Evolutionary conservation across 2,113 vertebrate species (phyloP).

Genomic region (western clawed frog (Xenopus tropicalis)): DNA sequence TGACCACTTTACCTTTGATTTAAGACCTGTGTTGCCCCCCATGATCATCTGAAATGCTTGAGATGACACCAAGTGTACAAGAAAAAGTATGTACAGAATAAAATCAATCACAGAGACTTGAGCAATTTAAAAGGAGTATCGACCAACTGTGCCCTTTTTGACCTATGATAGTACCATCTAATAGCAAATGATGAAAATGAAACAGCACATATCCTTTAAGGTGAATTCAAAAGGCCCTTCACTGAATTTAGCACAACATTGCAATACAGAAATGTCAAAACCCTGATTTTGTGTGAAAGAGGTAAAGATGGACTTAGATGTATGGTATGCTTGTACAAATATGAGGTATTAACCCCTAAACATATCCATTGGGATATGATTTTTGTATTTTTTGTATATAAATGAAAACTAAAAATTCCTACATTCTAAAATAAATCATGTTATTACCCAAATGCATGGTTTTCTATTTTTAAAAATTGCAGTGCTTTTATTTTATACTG

Average conservation of each 20-base stretch:
- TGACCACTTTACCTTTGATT: slow-evolving; percentile 36
- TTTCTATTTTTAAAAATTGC: too few relatives aligned
- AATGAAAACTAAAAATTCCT: too few relatives aligned
- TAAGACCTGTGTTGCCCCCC: slow-evolving; percentile 38
- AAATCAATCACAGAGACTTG: slow-evolving; percentile 44
- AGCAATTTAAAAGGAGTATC: slow-evolving; percentile 45
- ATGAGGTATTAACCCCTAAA: too few relatives aligned
- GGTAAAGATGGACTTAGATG: too few relatives aligned
- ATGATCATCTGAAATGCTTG: slow-evolving; percentile 36
- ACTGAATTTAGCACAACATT: slow-evolving; percentile 19
- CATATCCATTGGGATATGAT: too few relatives aligned
- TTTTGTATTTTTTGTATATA: too few relatives aligned
- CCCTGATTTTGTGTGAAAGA: background rate
- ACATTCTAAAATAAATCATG: too few relatives aligned
- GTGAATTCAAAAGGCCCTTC: slow-evolving; percentile 31
- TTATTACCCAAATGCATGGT: too few relatives aligned
- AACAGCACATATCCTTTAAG: slow-evolving; percentile 44
- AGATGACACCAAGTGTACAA: slow-evolving; percentile 37
- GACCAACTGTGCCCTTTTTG: slow-evolving; percentile 37
- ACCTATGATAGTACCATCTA: slow-evolving; percentile 37
- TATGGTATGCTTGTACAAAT: too few relatives aligned
- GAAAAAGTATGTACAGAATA: slow-evolving; percentile 37
- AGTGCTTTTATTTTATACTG: too few relatives aligned
- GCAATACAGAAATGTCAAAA: slow-evolving; percentile 2
- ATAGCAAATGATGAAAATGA: slow-evolving; percentile 44